phyloP scores from a whole-genome alignment of 35 echinoderm and acorn worm genomes.

The Eucidaris tribuloides region DNA sequence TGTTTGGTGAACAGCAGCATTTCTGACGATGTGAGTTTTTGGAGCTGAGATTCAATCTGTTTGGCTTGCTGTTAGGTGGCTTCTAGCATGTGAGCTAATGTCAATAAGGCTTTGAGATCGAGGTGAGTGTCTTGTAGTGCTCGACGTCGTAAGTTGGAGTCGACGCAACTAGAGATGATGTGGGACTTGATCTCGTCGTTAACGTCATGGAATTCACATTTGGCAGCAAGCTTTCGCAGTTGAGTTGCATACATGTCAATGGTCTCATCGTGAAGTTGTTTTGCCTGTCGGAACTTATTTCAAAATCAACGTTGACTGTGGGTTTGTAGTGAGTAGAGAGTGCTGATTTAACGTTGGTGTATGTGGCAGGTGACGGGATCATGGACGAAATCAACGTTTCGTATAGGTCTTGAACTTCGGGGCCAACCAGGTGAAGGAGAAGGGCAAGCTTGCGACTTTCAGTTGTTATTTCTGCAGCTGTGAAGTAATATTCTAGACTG shows the following conservation, averaged over 20 bases:
- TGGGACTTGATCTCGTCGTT: neutral
- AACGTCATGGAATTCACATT: neutral
- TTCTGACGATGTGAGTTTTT: too few relatives aligned
- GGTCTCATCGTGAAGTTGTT: neutral
- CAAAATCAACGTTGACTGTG: neutral
- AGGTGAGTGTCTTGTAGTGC: neutral
- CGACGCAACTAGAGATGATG: neutral
- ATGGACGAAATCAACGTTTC: neutral
- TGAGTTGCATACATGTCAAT: neutral
- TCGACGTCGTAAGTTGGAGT: neutral
- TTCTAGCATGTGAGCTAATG: neutral
- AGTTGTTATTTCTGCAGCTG: neutral
- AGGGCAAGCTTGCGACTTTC: neutral
- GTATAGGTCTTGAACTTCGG: neutral
- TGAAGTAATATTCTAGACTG: neutral
- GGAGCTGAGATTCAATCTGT: neutral
- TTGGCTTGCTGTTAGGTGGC: neutral
- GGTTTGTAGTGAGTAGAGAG: neutral
- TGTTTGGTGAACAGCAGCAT: too few relatives aligned
- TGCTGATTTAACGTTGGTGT: neutral
- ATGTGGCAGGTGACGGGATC: neutral
- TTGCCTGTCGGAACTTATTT: neutral
- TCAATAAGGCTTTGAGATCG: neutral
- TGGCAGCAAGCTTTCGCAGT: neutral
- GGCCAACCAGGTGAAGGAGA: neutral